These are phyloP conservation scores for Allobates femoralis DNA, from an alignment of 2,797 vertebrate genomes.

Conservation along the genomic window DNA sequence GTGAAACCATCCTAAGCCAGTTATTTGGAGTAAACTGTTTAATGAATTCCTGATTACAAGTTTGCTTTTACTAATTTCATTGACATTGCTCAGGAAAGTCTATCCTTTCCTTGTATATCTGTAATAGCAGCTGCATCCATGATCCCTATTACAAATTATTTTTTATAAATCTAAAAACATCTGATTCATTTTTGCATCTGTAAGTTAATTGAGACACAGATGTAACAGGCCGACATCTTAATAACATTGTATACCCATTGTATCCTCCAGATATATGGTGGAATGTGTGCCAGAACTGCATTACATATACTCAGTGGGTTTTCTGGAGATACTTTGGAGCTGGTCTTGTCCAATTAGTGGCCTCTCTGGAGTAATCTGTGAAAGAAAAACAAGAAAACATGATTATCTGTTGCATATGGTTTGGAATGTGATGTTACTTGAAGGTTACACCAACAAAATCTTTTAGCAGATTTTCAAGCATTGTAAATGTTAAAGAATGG, in stretches of 20 bases:
- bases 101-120: too few relatives aligned
- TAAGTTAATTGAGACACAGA: background rate
- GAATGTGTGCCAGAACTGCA: background rate
- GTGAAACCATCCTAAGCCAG: too few relatives aligned
- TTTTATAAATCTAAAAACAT: background rate
- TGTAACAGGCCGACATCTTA: background rate
- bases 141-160: too few relatives aligned
- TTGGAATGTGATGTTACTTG: background rate
- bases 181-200: background rate
- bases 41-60: too few relatives aligned
- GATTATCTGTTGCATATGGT: background rate
- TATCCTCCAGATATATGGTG: background rate
- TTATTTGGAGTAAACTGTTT: too few relatives aligned
- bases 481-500: too few relatives aligned
- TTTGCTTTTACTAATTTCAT: too few relatives aligned
- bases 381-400: background rate
- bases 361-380: conserved; percentile 14
- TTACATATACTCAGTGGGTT: conserved; percentile 15
- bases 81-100: too few relatives aligned
- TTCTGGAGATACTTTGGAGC: background rate
- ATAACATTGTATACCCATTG: background rate
- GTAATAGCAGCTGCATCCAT: too few relatives aligned
- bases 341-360: conserved; percentile 21
- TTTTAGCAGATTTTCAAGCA: background rate
- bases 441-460: background rate